phyloP scores from a whole-genome alignment of 2,797 vertebrate species.

The Anguilla obscura region DNA sequence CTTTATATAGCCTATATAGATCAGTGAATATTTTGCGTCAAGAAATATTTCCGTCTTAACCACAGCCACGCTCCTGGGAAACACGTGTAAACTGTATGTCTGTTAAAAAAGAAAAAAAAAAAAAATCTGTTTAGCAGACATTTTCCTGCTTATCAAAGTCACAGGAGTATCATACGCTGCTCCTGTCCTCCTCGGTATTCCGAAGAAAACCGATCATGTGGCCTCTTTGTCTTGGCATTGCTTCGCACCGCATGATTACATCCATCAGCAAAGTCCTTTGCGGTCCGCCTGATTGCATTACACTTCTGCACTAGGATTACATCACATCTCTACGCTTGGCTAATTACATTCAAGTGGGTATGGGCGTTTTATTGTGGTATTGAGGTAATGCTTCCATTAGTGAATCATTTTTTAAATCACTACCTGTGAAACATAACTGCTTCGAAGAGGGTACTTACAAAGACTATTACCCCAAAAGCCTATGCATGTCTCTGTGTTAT shows the following conservation, averaged over 20 bases:
- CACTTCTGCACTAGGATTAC: background rate
- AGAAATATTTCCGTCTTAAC: slow-evolving; percentile 17
- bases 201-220: background rate
- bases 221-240: background rate
- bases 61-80: background rate
- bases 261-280: background rate
- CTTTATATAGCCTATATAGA: background rate
- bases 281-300: background rate
- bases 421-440: background rate
- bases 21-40: slow-evolving; percentile 9
- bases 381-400: background rate
- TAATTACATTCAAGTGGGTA: background rate
- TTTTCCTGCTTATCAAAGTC: slow-evolving; percentile 9
- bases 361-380: background rate
- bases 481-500: background rate
- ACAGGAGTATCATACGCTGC: background rate
- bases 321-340: background rate
- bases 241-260: background rate
- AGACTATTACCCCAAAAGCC: background rate
- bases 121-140: background rate
- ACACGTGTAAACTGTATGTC: background rate
- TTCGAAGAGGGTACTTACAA: background rate
- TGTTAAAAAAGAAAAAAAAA: background rate
- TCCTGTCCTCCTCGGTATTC: background rate
- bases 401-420: background rate